A percentile compares a stretch with the other conserved stretches of the same genome.
These are phyloP conservation scores for Lycocorax pyrrhopterus DNA, from an alignment of 2,113 vertebrate species.

Conservation along the genomic window DNA sequence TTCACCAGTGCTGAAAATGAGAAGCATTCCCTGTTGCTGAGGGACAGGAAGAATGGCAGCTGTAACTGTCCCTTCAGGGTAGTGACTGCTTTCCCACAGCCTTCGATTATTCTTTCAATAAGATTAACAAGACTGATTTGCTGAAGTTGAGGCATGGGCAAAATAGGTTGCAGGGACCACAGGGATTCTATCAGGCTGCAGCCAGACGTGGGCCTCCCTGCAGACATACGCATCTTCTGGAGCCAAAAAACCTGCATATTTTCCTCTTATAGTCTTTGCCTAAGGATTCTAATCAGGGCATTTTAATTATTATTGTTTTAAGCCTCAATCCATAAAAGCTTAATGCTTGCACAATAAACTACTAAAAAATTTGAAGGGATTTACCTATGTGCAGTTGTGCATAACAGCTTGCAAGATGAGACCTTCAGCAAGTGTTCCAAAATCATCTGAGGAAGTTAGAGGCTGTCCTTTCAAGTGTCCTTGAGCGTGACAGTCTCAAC, in stretches of 20 bases:
- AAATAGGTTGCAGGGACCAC: not conserved
- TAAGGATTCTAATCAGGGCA: not conserved
- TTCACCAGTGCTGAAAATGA: not conserved
- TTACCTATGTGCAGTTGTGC: not conserved
- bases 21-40: not conserved
- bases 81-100: not conserved
- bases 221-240: not conserved
- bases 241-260: not conserved
- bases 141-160: not conserved
- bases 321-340: not conserved
- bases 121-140: not conserved
- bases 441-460: slow-evolving; percentile 21
- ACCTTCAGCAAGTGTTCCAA: not conserved
- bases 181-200: not conserved
- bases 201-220: not conserved
- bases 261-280: not conserved
- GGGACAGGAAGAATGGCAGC: not conserved
- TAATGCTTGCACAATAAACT: not conserved
- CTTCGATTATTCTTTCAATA: slow-evolving; percentile 19
- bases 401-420: not conserved
- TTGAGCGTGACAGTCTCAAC: slow-evolving; percentile 42
- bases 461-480: slow-evolving; percentile 14
- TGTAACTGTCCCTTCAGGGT: not conserved
- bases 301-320: slow-evolving; percentile 8
- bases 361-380: not conserved